Base-by-base conservation (phyloP, 2,888 invertebrate genomes). In the Cylloceria caligata region DNA sequence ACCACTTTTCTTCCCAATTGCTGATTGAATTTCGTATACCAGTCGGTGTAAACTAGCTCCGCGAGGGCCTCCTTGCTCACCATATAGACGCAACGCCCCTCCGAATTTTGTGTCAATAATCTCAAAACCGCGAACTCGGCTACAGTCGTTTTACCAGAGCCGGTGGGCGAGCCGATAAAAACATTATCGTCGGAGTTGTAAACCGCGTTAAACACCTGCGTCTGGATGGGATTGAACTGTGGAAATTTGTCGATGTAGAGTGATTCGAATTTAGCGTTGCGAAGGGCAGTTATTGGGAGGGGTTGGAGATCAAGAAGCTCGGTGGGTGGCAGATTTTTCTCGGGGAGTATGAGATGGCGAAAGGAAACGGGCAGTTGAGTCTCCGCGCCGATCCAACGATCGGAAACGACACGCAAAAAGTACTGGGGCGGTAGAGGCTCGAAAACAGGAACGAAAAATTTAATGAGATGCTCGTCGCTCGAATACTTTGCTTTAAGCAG, bases 181-280 rank as follows among this genome's bases (percentile, higher is more conserved):
- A 99, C 97, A 93, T 99, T 99, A 91, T 99, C 99, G 91, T 99
- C 99, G 1, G 97, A 97, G 92, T 99, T 99, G 94, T 99, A 99
- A 0, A 99, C 97, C 0, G 99, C 98, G 93, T 99, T 99, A 94
- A 99, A 99, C 5, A 99, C 99, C 94, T 97, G 95, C 0, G 99
- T 99, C 93, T 99, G 99, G 80, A 99, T 99, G 0, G 99, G 99
- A 93, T 99, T 99, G 93, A 99, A 99, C 92, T 98, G 98, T 1
- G 96, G 96, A 91, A 98, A 98, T 77, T 96, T 95, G 9, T 97
- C 97, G 0, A 94, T 94, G 91, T 99, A 99, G 49, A 99, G 94
- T 9, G 95, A 94, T 90, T 99, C 99, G 89, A 96, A 99, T 80
- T 96, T 95, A 0, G 96, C 94, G 93, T 99, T 98, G 87, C 99